These are phyloP conservation scores for Miltochrista miniata DNA, from an alignment of 2,888 invertebrate species.

Conservation along the genomic window DNA sequence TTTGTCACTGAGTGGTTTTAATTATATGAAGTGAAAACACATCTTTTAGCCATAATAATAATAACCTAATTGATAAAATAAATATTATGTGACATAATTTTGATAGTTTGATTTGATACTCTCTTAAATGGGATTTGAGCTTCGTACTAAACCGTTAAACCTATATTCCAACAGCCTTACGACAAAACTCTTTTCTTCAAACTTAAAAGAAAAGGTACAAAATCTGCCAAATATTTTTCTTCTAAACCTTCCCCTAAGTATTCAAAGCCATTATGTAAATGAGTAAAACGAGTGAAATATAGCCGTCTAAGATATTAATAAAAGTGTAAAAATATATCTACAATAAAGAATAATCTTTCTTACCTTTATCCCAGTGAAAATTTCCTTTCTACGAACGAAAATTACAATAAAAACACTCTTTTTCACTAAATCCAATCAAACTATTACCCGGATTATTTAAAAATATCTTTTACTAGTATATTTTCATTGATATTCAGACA, in stretches of 20 bases:
- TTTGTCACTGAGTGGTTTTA: too few species aligned
- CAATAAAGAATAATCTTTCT: conserved; percentile 8
- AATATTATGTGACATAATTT: too few species aligned
- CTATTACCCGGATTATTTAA: conserved; percentile 13
- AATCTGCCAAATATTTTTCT: not conserved
- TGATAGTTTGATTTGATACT: too few species aligned
- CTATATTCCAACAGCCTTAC: not conserved
- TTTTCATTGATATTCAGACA: conserved; percentile 20
- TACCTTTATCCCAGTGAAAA: conserved; percentile 30
- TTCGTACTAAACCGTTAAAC: too few species aligned
- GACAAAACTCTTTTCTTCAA: not conserved
- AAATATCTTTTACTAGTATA: conserved; percentile 9
- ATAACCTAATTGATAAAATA: too few species aligned
- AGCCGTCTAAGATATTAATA: too few species aligned
- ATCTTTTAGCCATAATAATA: too few species aligned
- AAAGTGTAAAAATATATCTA: not conserved
- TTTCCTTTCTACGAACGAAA: conserved; percentile 9
- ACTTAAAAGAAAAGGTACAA: not conserved
- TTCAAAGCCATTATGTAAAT: not conserved
- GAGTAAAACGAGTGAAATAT: not conserved
- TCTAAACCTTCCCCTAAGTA: not conserved
- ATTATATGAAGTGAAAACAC: too few species aligned
- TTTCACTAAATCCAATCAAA: conserved; percentile 12
- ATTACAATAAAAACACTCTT: conserved; percentile 21
- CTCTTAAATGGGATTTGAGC: too few species aligned